A percentile compares a stretch with the other conserved stretches of the same genome.
phyloP scores from a whole-genome alignment of 2,113 vertebrate genomes.

The Dryoscopus gambensis region DNA sequence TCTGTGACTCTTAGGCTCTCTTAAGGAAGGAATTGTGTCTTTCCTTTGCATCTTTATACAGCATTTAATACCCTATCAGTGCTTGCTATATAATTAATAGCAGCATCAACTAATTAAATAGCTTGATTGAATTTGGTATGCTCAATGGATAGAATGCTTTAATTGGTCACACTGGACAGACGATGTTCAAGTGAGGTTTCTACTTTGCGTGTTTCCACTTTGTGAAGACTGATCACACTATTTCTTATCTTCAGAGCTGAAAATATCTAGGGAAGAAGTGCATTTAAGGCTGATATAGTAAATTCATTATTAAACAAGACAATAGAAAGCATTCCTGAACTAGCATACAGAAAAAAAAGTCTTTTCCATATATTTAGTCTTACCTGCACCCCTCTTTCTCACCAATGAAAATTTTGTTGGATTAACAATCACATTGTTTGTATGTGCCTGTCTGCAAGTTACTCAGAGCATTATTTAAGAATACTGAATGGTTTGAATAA shows the following conservation, averaged over 20 bases:
- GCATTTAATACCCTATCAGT: neutral
- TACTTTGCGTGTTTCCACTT: neutral
- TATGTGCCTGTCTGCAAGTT: neutral
- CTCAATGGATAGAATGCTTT: neutral
- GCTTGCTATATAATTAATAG: neutral
- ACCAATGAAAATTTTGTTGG: neutral
- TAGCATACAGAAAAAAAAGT: neutral
- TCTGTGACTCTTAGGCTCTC: neutral
- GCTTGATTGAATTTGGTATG: neutral
- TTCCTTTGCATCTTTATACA: neutral
- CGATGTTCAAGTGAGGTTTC: rapidly evolving
- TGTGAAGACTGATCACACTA: neutral
- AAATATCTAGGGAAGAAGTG: neutral
- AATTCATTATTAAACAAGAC: neutral
- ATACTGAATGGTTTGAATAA: neutral
- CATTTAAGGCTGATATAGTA: neutral
- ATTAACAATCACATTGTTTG: neutral
- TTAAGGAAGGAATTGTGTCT: neutral
- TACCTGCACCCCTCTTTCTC: neutral
- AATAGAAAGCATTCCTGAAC: neutral
- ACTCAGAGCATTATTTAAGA: neutral
- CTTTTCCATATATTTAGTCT: neutral
- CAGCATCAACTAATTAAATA: neutral
- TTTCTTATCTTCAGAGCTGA: neutral
- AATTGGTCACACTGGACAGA: neutral